These are phyloP conservation scores for Chironomus tepperi DNA, from an alignment of 1,140 invertebrate species.

Conservation along the genomic window DNA sequence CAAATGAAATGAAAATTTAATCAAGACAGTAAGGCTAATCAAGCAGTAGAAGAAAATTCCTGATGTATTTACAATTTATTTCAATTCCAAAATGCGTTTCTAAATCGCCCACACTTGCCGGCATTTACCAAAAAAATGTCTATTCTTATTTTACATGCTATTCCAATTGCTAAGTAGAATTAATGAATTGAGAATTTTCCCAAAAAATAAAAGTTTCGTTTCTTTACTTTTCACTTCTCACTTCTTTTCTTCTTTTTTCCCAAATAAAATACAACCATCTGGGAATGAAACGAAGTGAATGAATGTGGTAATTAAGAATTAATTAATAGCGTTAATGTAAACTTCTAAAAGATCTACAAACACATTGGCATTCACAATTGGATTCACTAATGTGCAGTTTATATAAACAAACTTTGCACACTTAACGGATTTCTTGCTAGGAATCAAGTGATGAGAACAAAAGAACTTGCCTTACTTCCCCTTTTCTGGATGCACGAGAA, in stretches of 20 bases:
- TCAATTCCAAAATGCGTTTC: too few relatives aligned
- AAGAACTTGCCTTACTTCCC: neutral
- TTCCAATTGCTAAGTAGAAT: neutral
- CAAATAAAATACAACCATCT: neutral
- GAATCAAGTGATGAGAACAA: neutral
- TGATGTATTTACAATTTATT: too few relatives aligned
- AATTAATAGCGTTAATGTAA: constrained; percentile 9
- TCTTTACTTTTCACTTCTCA: neutral
- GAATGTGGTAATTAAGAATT: constrained; percentile 3
- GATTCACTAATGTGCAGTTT: neutral
- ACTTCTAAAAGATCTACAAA: neutral
- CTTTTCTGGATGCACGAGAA: too few relatives aligned
- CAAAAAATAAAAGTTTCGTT: neutral
- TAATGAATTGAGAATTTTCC: constrained; percentile 6
- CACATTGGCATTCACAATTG: neutral
- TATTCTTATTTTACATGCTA: too few relatives aligned
- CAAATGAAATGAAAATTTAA: too few relatives aligned
- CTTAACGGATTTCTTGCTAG: neutral
- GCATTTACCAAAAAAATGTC: too few relatives aligned
- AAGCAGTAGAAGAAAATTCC: too few relatives aligned
- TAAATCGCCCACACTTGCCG: too few relatives aligned
- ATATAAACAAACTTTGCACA: neutral
- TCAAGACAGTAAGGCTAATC: too few relatives aligned
- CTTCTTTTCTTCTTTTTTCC: neutral
- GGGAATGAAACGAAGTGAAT: neutral